Percentiles rank a stretch among this genome's conserved stretches.
Conservation (phyloP, 2,888 invertebrate species). For the Thyatira batis region DNA sequence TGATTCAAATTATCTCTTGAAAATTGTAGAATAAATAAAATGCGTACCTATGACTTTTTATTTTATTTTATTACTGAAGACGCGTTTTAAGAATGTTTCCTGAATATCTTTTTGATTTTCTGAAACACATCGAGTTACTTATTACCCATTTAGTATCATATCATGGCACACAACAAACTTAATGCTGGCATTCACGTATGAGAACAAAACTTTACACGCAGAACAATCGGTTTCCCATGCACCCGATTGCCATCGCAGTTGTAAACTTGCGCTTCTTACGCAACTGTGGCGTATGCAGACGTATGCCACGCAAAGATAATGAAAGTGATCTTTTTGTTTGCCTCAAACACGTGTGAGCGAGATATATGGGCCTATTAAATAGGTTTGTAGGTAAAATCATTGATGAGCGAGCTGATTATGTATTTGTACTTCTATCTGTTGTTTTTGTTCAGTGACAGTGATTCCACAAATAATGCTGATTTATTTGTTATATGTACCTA, state of each 20-base stretch:
- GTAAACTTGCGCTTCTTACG: constrained; percentile 72
- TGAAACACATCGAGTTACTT: not conserved
- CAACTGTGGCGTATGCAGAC: constrained; percentile 60
- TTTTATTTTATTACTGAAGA: not conserved
- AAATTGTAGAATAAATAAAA: no score
- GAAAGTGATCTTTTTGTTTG: constrained; percentile 70
- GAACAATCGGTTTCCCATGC: constrained; percentile 65
- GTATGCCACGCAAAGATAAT: constrained; percentile 63
- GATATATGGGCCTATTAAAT: constrained; percentile 56
- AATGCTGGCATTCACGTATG: constrained; percentile 70
- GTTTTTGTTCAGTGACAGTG: no score
- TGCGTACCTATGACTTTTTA: not conserved
- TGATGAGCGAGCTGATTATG: not conserved
- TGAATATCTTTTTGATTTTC: no score
- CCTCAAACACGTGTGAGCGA: constrained; percentile 65
- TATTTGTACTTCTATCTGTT: no score
- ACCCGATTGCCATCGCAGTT: constrained; percentile 67
- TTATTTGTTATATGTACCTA: no score
- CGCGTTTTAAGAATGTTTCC: no score
- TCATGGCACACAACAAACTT: not conserved
- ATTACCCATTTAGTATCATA: not conserved
- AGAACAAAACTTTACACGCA: constrained; percentile 48
- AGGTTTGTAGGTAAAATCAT: constrained; percentile 11
- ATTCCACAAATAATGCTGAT: no score
- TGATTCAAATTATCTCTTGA: no score